These are phyloP conservation scores for Psilopogon haemacephalus DNA, from an alignment of 2,113 vertebrate genomes.

Conservation along the genomic window DNA sequence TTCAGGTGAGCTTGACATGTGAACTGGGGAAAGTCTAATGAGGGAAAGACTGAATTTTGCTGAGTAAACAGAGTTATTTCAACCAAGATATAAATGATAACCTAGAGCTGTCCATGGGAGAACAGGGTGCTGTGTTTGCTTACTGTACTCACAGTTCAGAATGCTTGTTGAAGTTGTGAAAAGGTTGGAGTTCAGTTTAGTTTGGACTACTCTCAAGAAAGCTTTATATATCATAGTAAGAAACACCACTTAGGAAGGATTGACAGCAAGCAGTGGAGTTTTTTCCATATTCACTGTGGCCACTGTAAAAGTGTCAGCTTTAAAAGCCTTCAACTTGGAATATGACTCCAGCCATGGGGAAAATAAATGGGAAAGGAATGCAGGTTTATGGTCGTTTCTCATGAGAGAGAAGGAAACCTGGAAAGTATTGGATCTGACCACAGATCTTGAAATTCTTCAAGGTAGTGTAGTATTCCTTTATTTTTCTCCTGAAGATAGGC, in stretches of 20 bases:
- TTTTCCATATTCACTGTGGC: not conserved
- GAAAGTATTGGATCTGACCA: not conserved
- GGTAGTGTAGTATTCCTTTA: not conserved
- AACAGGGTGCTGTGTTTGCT: not conserved
- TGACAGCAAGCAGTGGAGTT: not conserved
- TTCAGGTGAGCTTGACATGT: not conserved
- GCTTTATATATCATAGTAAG: not conserved
- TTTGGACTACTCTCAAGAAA: not conserved
- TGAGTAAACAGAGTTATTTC: not conserved
- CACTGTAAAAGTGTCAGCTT: not conserved
- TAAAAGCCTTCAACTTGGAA: not conserved
- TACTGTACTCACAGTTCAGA: not conserved
- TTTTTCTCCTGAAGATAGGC: not conserved
- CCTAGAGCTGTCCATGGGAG: not conserved
- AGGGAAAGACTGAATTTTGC: not conserved
- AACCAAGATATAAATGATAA: not conserved
- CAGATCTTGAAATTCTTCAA: not conserved
- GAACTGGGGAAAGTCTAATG: not conserved
- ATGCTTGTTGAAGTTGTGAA: not conserved
- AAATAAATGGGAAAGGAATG: not conserved
- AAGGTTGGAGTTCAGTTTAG: not conserved
- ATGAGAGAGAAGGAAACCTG: not conserved
- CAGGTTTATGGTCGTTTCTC: not conserved
- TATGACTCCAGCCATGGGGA: not conserved
- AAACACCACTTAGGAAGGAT: not conserved